A percentile compares a stretch with the other conserved stretches of the same genome.
Conservation (phyloP, 2,113 vertebrate species). For the Poeciliopsis retropinna region DNA sequence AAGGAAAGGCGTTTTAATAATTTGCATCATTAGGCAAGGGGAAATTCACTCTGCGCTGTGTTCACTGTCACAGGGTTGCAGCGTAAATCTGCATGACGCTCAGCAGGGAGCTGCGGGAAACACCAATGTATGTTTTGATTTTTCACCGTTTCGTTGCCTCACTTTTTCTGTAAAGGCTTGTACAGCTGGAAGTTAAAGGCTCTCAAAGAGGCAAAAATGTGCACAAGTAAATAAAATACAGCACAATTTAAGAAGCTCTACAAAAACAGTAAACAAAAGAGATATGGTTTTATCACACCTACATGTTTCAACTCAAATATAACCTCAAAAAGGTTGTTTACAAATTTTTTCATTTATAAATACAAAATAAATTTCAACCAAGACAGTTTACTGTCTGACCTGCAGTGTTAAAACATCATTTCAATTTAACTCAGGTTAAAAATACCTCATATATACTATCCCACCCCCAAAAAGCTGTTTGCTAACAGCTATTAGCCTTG, state of each 20-base stretch:
- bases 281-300: background rate
- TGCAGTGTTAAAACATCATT: too few relatives aligned
- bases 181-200: too few relatives aligned
- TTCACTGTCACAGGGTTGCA: slow-evolving; percentile 27
- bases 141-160: background rate
- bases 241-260: background rate
- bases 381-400: too few relatives aligned
- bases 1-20: slow-evolving; percentile 58
- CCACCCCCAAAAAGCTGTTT: too few relatives aligned
- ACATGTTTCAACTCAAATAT: background rate
- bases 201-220: background rate
- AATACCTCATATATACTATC: too few relatives aligned
- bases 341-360: too few relatives aligned
- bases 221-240: too few relatives aligned
- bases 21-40: slow-evolving; percentile 64
- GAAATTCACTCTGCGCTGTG: slow-evolving; percentile 27
- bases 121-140: background rate
- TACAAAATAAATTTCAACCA: too few relatives aligned
- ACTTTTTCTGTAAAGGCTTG: background rate
- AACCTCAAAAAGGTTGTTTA: background rate
- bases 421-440: too few relatives aligned
- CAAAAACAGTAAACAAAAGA: background rate
- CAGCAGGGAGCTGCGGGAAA: slow-evolving; percentile 42
- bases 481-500: too few relatives aligned
- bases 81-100: slow-evolving; percentile 34